Percentiles rank a stretch among this genome's conserved stretches.
These are phyloP conservation scores for Lepilemur septentrionalis DNA, from an alignment of 2,797 vertebrate species.

Conservation along the genomic window DNA sequence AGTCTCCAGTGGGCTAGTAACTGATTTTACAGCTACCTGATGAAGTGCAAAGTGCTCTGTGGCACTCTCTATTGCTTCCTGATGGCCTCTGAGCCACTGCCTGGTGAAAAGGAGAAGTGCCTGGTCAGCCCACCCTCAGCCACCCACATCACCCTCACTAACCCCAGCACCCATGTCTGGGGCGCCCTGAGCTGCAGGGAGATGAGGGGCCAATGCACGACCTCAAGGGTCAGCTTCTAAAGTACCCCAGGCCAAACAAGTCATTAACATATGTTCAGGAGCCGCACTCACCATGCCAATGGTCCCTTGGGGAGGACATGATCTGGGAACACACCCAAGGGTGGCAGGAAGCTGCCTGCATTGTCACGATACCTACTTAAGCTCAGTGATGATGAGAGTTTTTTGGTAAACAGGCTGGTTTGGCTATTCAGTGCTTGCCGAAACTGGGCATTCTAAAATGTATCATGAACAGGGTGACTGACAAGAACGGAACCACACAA, in stretches of 20 bases:
- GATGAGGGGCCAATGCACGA: neutral
- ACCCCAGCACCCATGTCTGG: neutral
- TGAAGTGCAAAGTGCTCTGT: neutral
- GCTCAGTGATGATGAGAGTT: neutral
- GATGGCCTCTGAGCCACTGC: neutral
- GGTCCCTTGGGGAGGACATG: neutral
- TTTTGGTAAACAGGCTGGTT: neutral
- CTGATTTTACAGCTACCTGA: constrained; percentile 42
- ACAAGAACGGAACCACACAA: neutral
- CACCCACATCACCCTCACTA: neutral
- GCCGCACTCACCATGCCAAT: neutral
- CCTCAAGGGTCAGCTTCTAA: neutral
- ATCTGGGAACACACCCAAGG: neutral
- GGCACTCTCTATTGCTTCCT: neutral
- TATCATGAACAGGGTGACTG: neutral
- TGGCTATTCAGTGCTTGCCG: neutral
- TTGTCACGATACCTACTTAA: neutral
- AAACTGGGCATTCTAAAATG: neutral
- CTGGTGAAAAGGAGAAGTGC: neutral
- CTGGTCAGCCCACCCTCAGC: neutral
- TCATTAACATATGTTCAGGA: neutral
- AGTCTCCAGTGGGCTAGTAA: constrained; percentile 14
- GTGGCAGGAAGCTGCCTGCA: neutral
- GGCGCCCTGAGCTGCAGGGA: neutral
- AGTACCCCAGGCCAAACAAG: neutral